phyloP scores from a whole-genome alignment of 2,888 invertebrate species.

The Caenorhabditis panamensis region DNA sequence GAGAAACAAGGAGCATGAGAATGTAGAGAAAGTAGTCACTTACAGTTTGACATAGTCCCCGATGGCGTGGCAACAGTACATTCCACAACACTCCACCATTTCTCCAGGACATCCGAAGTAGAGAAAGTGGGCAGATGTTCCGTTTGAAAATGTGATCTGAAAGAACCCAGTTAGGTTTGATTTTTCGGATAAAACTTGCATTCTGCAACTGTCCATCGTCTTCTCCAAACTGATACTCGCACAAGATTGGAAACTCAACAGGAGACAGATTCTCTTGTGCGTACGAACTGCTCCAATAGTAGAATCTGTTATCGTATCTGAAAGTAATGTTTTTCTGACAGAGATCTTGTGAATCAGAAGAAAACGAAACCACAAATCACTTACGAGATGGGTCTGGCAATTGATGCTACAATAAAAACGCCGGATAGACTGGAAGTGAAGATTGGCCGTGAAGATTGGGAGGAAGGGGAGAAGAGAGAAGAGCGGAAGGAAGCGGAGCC shows the following conservation, averaged over 20 bases:
- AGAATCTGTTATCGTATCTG: slow-evolving; percentile 47
- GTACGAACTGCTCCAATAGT: slow-evolving; percentile 43
- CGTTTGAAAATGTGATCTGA: slow-evolving; percentile 43
- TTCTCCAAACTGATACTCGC: slow-evolving; percentile 45
- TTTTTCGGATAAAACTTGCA: not conserved
- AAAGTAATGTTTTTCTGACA: not conserved
- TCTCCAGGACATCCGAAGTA: slow-evolving; percentile 47
- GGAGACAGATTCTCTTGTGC: slow-evolving; percentile 37
- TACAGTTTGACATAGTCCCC: slow-evolving; percentile 35
- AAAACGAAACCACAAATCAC: not conserved
- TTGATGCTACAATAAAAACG: slow-evolving; percentile 31
- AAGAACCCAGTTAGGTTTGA: not conserved
- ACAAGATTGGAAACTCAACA: slow-evolving; percentile 21
- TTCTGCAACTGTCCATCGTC: slow-evolving; percentile 45
- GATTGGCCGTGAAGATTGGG: slow-evolving; percentile 27
- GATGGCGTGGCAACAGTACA: slow-evolving; percentile 47
- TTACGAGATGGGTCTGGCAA: slow-evolving; percentile 40
- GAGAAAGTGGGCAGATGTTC: slow-evolving; percentile 23
- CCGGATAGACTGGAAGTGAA: slow-evolving; percentile 27
- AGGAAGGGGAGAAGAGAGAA: slow-evolving; percentile 13
- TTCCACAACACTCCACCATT: slow-evolving; percentile 43
- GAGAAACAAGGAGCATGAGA: too few relatives aligned
- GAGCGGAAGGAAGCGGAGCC: slow-evolving; percentile 33
- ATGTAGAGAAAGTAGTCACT: not conserved
- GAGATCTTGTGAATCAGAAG: too few relatives aligned